Evolutionary conservation across 2,113 vertebrate genomes (phyloP), one percentile per base, ranked within the genome.

Genomic region (Garra rufa): DNA sequence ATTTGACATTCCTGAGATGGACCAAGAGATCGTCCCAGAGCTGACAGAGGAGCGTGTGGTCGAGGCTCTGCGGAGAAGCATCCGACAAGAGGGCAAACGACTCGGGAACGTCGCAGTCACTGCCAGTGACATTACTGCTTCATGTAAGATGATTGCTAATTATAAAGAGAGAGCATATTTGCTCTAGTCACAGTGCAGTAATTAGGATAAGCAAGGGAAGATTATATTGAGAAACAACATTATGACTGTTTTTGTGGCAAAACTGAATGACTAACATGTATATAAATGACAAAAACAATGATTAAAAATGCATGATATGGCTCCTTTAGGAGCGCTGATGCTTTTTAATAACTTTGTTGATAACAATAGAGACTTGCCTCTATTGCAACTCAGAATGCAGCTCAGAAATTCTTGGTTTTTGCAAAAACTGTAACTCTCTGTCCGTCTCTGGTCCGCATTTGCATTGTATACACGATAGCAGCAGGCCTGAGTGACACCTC

Each of bases 21-120:
- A 94, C 43, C 77, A 90, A 74, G 92, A 92, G 48, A 4, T 90
- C 0, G 21, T 91, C 44, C 90, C 92, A 0, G 88, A 92, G 71
- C 84, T 95, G 67, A 91, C 94, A 0, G 93, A 94, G 70, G 87
- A 92, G 10, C 91, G 90, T 0, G 85, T 95, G 28, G 48, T 90
- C 38, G 71, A 92, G 11, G 44, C 76, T 0, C 86, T 95, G 77
- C 90, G 91, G 69, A 46, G 4, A 0, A 82, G 87, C 24, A 74
- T 93, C 15, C 21, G 24, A 13, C 14, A 14, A 14, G 52, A 79
- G 71, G 84, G 89, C 13, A 79, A 21, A 9, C 3, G 7, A 6
- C 75, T 7, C 13, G 6, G 79, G 26, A 55, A 4, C 28, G 8
- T 81, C 0, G 3, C 41, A 61, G 1, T 94, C 17, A 71, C 55